Base-by-base conservation (phyloP, 1,140 invertebrate genomes). In the Neodiprion lecontei region DNA sequence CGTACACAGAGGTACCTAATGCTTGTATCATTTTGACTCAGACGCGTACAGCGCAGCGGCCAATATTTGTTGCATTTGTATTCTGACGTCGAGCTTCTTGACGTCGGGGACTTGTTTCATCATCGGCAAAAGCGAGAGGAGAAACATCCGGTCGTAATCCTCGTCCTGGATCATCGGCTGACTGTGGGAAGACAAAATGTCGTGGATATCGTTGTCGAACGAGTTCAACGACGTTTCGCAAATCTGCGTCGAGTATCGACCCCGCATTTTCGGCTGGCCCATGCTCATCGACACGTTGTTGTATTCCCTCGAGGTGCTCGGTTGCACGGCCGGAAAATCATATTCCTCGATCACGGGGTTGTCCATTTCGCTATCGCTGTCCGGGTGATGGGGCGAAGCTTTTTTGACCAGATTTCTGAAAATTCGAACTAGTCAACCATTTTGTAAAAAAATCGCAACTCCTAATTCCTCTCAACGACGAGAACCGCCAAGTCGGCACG, bases 101-200 rank as follows among this genome's bases (percentile, higher is more conserved):
- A 85, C 81, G 23, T 88, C 85, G 9, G 86, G 85, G 50, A 88
- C 78, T 73, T 83, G 83, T 14, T 86, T 80, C 14, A 88, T 73
- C 28, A 84, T 83, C 40, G 86, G 86, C 48, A 88, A 48, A 69
- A 88, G 48, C 17, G 86, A 87, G 1, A 88, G 72, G 0, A 88
- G 79, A 75, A 88, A 88, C 86, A 87, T 88, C 74, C 84, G 85
- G 61, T 88, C 86, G 74, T 87, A 88, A 72, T 87, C 86, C n/a
- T 87, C 84, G 8, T 85, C 80, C 10, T 75, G 66, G 0, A 75
- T 74, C 8, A 79, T 73, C 70, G 80, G 80, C 49, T 84, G 83
- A 53, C 81, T 82, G 61, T 83, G 81, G 17, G 82, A 81, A 7
- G 86, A 84, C 21, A 84, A 73, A 69, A 85, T 82, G 47, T 84